A percentile compares a stretch with the other conserved stretches of the same genome.
phyloP scores from a whole-genome alignment of 2,797 vertebrate genomes.

The Leuciscus waleckii region DNA sequence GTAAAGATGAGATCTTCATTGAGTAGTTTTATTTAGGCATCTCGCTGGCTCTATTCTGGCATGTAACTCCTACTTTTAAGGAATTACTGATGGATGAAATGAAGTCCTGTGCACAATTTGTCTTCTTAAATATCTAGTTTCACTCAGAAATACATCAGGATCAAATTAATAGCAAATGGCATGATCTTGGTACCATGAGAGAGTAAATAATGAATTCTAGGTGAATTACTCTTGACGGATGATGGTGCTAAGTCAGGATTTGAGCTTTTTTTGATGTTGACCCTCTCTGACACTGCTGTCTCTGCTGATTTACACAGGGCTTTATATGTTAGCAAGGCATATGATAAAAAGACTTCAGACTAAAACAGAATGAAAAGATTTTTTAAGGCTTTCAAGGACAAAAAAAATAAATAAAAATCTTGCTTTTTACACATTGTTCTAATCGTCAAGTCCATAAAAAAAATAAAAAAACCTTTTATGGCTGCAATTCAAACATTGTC shows the following conservation, averaged over 20 bases:
- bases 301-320: slow-evolving; percentile 15
- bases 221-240: neutral
- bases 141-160: neutral
- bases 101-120: neutral
- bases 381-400: slow-evolving; percentile 8
- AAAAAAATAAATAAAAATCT: neutral
- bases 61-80: neutral
- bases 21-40: no score
- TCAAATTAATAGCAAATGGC: neutral
- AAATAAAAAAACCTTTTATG: neutral
- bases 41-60: neutral
- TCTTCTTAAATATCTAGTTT: slow-evolving; percentile 5
- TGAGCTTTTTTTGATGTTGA: slow-evolving; percentile 3
- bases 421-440: slow-evolving; percentile 10
- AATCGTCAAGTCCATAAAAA: neutral
- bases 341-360: slow-evolving; percentile 9
- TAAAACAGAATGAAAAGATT: neutral
- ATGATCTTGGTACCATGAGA: neutral
- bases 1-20: no score
- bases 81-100: neutral
- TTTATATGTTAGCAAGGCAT: neutral
- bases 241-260: neutral
- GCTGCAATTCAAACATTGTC: slow-evolving; percentile 9
- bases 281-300: slow-evolving; percentile 25
- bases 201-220: neutral